Evolutionary conservation across 2,888 invertebrate genomes (phyloP).

Genomic region (Julus scanicus): DNA sequence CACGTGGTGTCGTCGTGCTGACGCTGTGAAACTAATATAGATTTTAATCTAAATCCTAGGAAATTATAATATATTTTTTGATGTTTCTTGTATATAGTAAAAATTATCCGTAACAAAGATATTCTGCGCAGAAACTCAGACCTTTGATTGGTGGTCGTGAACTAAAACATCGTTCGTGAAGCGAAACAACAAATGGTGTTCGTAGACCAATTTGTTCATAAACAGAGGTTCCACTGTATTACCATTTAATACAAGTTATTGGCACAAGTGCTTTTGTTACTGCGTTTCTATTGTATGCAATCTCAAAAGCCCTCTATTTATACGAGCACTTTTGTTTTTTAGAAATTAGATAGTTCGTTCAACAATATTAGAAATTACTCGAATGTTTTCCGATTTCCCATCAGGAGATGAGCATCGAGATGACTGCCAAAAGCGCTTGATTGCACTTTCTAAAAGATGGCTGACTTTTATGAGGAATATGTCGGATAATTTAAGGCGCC

Average conservation of each 20-base stretch:
- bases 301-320: not conserved
- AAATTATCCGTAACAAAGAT: too few species aligned
- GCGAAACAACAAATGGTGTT: too few species aligned
- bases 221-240: not conserved
- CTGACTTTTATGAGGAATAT: constrained; percentile 33
- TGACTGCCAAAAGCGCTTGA: constrained; percentile 10
- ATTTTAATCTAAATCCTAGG: too few species aligned
- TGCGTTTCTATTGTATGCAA: not conserved
- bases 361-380: not conserved
- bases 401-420: constrained; percentile 12
- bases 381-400: not conserved
- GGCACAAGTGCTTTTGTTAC: not conserved
- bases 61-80: too few species aligned
- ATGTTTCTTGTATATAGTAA: too few species aligned
- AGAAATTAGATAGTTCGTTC: not conserved
- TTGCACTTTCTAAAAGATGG: constrained; percentile 1
- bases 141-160: too few species aligned
- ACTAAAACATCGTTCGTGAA: too few species aligned
- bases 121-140: too few species aligned
- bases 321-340: not conserved
- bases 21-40: too few species aligned
- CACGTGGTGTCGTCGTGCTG: too few species aligned
- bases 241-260: not conserved
- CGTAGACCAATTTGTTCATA: too few species aligned
- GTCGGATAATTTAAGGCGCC: constrained; percentile 33